These are phyloP conservation scores for western clawed frog (Xenopus tropicalis) DNA, from an alignment of 2,113 vertebrate genomes.

Conservation along the genomic window DNA sequence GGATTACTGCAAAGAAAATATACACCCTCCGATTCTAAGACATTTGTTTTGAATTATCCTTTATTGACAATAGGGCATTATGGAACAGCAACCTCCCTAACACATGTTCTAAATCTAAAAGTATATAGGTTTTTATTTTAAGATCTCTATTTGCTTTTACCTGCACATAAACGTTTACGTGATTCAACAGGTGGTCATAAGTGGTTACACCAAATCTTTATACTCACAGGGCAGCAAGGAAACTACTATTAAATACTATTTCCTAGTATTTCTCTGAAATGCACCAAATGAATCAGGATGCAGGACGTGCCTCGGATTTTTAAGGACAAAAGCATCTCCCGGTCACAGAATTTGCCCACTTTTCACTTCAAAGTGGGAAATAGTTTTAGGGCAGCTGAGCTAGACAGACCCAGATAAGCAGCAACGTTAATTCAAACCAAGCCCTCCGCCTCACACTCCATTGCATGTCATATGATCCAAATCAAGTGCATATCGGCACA, in stretches of 20 bases:
- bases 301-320: not conserved
- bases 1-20: slow-evolving; percentile 1
- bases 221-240: too few species aligned
- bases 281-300: not conserved
- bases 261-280: too few species aligned
- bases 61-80: not conserved
- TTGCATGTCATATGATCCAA: not conserved
- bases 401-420: not conserved
- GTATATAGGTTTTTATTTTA: too few species aligned
- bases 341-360: not conserved
- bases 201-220: too few species aligned
- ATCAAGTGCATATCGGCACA: slow-evolving; percentile 7
- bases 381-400: not conserved
- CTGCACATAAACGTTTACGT: too few species aligned
- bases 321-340: not conserved
- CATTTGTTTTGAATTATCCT: not conserved
- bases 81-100: not conserved
- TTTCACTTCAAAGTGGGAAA: not conserved
- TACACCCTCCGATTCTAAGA: not conserved
- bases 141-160: too few species aligned
- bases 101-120: not conserved
- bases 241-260: too few species aligned
- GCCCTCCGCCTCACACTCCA: not conserved
- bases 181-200: too few species aligned
- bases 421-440: not conserved